phyloP scores from a whole-genome alignment of 2,888 invertebrate genomes.

The Philereme transversata region DNA sequence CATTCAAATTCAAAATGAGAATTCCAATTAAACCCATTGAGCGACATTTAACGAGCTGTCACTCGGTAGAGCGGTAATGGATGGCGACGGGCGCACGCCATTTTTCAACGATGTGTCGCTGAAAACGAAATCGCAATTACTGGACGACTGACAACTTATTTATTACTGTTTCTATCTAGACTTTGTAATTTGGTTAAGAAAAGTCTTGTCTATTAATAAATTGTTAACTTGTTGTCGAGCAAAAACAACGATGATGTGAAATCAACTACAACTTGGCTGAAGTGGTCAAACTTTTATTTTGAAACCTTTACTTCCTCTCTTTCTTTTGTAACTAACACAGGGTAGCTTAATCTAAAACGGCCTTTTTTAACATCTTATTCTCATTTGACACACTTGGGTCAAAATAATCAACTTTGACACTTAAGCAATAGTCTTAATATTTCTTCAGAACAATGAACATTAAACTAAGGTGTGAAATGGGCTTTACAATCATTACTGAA shows the following conservation, averaged over 20 bases:
- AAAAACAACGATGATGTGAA: too few relatives aligned
- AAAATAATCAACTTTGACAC: background rate
- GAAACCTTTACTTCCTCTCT: too few relatives aligned
- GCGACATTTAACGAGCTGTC: constrained; percentile 53
- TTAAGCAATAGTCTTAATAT: constrained; percentile 1
- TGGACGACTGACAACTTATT: constrained; percentile 35
- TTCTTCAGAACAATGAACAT: constrained; percentile 9
- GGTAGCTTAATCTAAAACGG: too few relatives aligned
- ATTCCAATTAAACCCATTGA: constrained; percentile 37
- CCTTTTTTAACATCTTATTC: background rate
- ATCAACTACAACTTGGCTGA: too few relatives aligned
- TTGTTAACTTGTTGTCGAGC: background rate
- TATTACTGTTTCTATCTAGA: constrained; percentile 26
- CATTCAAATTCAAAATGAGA: constrained; percentile 33
- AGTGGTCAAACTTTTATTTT: too few relatives aligned
- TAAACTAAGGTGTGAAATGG: constrained; percentile 18
- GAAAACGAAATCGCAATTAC: constrained; percentile 47
- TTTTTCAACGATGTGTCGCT: constrained; percentile 47
- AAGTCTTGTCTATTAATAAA: background rate
- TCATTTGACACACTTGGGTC: background rate
- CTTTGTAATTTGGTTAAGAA: constrained; percentile 7
- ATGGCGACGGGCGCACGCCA: constrained; percentile 46
- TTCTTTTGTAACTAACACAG: too few relatives aligned
- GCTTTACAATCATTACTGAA: constrained; percentile 24
- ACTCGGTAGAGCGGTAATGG: constrained; percentile 48